phyloP scores from a whole-genome alignment of 2,888 invertebrate species.

The Perithous albicinctus region DNA sequence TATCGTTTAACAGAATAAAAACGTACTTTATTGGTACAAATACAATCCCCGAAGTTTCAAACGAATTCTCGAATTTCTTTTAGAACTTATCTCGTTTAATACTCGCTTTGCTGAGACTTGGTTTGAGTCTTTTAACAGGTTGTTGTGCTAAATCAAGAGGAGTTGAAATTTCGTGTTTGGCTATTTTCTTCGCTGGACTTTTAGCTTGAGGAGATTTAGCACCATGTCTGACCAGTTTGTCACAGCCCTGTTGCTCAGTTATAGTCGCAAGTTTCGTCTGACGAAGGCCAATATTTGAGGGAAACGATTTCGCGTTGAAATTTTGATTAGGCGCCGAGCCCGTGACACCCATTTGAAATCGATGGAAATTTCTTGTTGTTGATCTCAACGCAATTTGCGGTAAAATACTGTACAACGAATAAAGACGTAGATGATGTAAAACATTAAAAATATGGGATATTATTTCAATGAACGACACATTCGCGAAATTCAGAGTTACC shows the following conservation, averaged over 20 bases:
- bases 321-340: slow-evolving; percentile 59
- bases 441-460: too few relatives aligned
- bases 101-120: slow-evolving; percentile 58
- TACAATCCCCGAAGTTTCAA: background rate
- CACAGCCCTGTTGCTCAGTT: slow-evolving; percentile 60
- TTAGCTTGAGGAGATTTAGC: slow-evolving; percentile 66
- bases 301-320: slow-evolving; percentile 50
- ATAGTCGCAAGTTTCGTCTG: slow-evolving; percentile 70
- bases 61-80: background rate
- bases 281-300: slow-evolving; percentile 56
- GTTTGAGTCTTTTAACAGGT: slow-evolving; percentile 61
- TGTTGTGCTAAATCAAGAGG: slow-evolving; percentile 29
- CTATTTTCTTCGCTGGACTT: slow-evolving; percentile 71
- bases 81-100: slow-evolving; percentile 33
- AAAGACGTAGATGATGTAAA: background rate
- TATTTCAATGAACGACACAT: too few relatives aligned
- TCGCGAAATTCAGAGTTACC: too few relatives aligned
- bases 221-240: slow-evolving; percentile 8
- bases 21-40: slow-evolving; percentile 38
- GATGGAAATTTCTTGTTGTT: slow-evolving; percentile 45
- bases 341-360: slow-evolving; percentile 52
- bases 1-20: slow-evolving; percentile 32
- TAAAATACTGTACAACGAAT: slow-evolving; percentile 59
- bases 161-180: slow-evolving; percentile 67
- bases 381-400: slow-evolving; percentile 67